These are phyloP conservation scores for Centropristis striata DNA, from an alignment of 2,113 vertebrate genomes.

Conservation along the genomic window DNA sequence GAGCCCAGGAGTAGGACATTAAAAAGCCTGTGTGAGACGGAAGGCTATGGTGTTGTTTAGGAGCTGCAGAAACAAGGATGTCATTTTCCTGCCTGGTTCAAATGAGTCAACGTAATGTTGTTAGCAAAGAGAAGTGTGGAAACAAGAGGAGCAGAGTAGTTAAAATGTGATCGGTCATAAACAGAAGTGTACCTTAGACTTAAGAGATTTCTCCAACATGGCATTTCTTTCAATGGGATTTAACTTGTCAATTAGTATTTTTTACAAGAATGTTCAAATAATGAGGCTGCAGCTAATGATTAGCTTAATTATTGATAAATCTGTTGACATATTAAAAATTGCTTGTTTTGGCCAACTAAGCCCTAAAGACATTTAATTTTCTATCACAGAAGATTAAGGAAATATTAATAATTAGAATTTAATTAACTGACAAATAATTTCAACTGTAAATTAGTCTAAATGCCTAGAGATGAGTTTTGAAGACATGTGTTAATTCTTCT, in stretches of 20 bases:
- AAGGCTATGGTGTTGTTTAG: conserved; percentile 43
- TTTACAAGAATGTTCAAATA: not conserved
- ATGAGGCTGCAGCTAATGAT: not conserved
- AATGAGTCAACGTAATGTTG: conserved; percentile 58
- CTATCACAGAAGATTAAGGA: not conserved
- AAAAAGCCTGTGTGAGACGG: conserved; percentile 21
- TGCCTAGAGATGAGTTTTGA: not conserved
- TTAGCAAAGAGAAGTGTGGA: conserved; percentile 37
- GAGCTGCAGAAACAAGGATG: conserved; percentile 43
- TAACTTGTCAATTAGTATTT: not conserved
- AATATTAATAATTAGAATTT: not conserved
- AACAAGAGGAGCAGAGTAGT: conserved; percentile 22
- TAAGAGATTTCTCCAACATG: not conserved
- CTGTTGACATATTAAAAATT: not conserved
- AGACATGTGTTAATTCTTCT: not conserved
- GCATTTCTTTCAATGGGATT: not conserved
- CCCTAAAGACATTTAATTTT: not conserved
- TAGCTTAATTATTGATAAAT: not conserved
- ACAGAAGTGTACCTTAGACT: not conserved
- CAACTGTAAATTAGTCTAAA: not conserved
- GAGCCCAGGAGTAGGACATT: conserved; percentile 23
- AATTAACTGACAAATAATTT: not conserved
- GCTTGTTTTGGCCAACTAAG: not conserved
- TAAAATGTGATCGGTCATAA: conserved; percentile 9
- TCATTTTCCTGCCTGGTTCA: conserved; percentile 58